A percentile compares a stretch with the other conserved stretches of the same genome.
Conservation (phyloP, 2,113 vertebrate genomes). For the Ciconia stormi region DNA sequence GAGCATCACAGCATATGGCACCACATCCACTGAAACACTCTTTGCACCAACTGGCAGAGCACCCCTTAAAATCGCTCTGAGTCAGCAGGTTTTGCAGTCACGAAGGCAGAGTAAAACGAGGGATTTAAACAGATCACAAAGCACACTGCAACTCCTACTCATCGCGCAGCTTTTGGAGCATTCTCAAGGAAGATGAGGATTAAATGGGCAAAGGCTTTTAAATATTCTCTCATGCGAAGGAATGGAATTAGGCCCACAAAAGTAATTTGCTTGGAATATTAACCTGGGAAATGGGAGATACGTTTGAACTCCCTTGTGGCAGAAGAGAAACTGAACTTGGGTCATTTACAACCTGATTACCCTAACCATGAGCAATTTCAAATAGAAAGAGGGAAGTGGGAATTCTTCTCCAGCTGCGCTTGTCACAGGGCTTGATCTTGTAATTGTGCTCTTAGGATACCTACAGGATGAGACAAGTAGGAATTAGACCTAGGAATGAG, state of each 20-base stretch:
- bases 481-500: neutral
- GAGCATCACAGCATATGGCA: neutral
- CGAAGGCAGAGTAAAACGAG: neutral
- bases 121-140: neutral
- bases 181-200: conserved; percentile 39
- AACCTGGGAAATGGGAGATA: conserved; percentile 60
- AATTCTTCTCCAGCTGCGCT: conserved; percentile 39
- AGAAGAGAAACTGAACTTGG: conserved; percentile 30
- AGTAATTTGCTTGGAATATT: conserved; percentile 66
- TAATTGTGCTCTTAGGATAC: conserved; percentile 54
- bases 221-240: conserved; percentile 1
- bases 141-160: neutral
- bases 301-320: neutral
- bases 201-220: conserved; percentile 43
- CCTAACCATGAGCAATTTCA: conserved; percentile 55
- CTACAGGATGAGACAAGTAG: conserved; percentile 36
- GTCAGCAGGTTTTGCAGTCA: neutral
- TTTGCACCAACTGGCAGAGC: neutral
- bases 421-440: conserved; percentile 37
- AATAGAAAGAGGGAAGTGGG: conserved; percentile 53
- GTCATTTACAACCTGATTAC: conserved; percentile 61
- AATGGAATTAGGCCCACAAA: conserved; percentile 42
- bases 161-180: accelerated
- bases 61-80: neutral
- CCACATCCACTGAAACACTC: neutral